Base-by-base conservation (phyloP, 1,140 invertebrate species). In the Oedothorax gibbosus region DNA sequence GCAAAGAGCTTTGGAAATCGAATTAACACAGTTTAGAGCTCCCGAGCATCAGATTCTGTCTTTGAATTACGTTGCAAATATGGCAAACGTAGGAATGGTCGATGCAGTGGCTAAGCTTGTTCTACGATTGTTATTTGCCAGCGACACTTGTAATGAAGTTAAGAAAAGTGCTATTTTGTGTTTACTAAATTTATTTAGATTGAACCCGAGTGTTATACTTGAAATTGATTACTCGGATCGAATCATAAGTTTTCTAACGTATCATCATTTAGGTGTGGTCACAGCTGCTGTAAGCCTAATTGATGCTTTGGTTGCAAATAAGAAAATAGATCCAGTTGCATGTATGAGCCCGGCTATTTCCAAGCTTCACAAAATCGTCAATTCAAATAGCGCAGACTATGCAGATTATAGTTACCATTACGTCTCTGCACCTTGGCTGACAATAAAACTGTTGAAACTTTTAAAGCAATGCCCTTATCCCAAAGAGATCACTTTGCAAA, bases 321-420 rank as follows among this genome's bases (percentile, higher is more conserved):
- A 98, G 91, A 97, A 98, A 12, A 98, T 99, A 86, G 98, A 99
- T 91, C 99, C 99, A 89, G 99, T 99, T 90, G 97, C 97, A 81
- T 99, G 98, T 91, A 97, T 99, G 2, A 97, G 96, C 88, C 92
- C 99, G 57, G 97, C 98, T 75, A 98, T 99, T 21, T 99, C 98
- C 7, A 82, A 20, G 66, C 72, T 85, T n/a, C 60, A 88, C 89
- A 91, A 96, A 93, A 99, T 99, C 91, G 97, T 99, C 0, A 99
- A 97, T 84, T 96, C 97, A 68, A 98, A 96, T 89, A 99, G 99
- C 89, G 98, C 97, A 88, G 98, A 99, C 92, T 92, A 99, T 76
- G 98, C 99, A 92, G 99, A 99, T 91, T 99, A 99, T 90, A 99
- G 98, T 0, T 99, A 99, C 90, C 99, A 99, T 89, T 99, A 99